Evolutionary conservation across 2,888 invertebrate species (phyloP), one percentile per base, ranked within the genome.

Genomic region (Lepidocyrtoides sp.): DNA sequence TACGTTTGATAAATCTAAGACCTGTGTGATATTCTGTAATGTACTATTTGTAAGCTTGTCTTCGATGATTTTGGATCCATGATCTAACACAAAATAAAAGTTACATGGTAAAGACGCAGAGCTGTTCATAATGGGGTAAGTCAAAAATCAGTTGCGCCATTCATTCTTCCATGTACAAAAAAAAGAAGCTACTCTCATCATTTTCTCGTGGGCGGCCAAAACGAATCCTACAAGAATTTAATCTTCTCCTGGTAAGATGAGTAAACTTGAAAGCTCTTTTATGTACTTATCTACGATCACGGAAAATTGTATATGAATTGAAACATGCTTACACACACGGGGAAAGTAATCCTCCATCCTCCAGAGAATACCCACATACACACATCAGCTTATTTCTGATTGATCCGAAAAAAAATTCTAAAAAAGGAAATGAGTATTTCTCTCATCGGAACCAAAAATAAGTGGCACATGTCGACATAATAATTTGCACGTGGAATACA

Each of bases 211-310:
- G 72, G 72, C 26, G 72, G 77, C 26, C 14, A 26, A n/a, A 17
- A 12, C 3, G 29, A 77, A n/a, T 26, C n/a, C 20, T 14, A n/a
- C 66, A n/a, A 17, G 36, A 14, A 26, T 17, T 14, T 36, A 88
- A 88, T 81, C 79, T 36, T 81, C 79, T 66, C 81, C 69, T 69
- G 87, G 87, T 88, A 81, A 88, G 86, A 86, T 29, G 54, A 75
- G 44, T 48, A 44, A 75, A 75, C 29, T 57, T n/a, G n/a, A 72
- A 44, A 44, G 26, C 23, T 72, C 69, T 75, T 51, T 51, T 77
- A 26, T 77, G 29, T 51, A 75, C 44, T 14, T 48, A 20, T 48
- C 20, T 26, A 75, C 23, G 14, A 44, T 48, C 26, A 26, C 20
- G 26, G 23, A 41, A 12, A 26, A 7, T 44, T 44, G 8, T 20